Evolutionary conservation across 2,888 invertebrate genomes (phyloP).

Genomic region (Drosophila neotestacea): DNA sequence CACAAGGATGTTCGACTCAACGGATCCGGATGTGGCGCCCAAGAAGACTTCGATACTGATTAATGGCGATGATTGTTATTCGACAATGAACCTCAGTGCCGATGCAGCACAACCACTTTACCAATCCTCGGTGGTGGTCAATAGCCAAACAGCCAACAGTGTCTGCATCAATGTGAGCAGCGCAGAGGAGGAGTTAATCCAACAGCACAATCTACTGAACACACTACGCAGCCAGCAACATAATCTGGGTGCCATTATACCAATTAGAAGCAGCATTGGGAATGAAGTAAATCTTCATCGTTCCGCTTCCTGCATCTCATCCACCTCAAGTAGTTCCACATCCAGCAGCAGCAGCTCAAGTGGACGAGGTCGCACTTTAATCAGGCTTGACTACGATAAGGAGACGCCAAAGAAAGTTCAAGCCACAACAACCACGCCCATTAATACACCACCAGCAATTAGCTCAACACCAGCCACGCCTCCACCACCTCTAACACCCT

Average conservation of each 20-base stretch:
- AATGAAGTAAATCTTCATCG: slow-evolving; percentile 76
- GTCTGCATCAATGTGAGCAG: slow-evolving; percentile 87
- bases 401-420: slow-evolving; percentile 48
- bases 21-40: slow-evolving; percentile 74
- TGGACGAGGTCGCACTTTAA: slow-evolving; percentile 82
- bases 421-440: slow-evolving; percentile 64
- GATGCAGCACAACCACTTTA: slow-evolving; percentile 88
- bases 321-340: slow-evolving; percentile 76
- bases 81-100: slow-evolving; percentile 90
- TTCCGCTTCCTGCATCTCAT: slow-evolving; percentile 83
- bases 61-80: slow-evolving; percentile 90
- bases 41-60: slow-evolving; percentile 91
- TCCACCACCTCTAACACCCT: slow-evolving; percentile 9
- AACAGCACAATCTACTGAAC: slow-evolving; percentile 84
- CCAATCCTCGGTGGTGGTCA: slow-evolving; percentile 90
- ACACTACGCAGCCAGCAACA: slow-evolving; percentile 79
- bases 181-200: slow-evolving; percentile 79
- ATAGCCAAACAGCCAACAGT: slow-evolving; percentile 86
- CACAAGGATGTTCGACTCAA: not conserved
- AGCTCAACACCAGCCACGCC: slow-evolving; percentile 59
- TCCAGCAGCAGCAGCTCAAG: slow-evolving; percentile 75
- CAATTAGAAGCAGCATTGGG: slow-evolving; percentile 80
- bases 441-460: slow-evolving; percentile 59
- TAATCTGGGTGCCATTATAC: slow-evolving; percentile 84
- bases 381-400: slow-evolving; percentile 83